These are phyloP conservation scores for Carettochelys insculpta DNA, from an alignment of 2,113 vertebrate genomes.

Conservation along the genomic window DNA sequence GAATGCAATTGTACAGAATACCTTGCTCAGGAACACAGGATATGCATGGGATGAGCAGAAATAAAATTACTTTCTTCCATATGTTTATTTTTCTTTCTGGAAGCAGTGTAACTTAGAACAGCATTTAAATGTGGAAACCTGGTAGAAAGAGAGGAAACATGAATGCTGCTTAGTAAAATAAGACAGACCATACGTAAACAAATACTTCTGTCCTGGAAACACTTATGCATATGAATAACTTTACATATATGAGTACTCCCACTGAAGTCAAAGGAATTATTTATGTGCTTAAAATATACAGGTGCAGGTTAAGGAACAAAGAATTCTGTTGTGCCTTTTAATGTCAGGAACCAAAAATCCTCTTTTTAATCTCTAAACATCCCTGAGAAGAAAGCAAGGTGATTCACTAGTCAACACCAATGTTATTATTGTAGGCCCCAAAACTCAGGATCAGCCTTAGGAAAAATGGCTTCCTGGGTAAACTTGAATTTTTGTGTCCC, in stretches of 20 bases:
- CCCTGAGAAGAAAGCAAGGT: background rate
- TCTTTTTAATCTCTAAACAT: background rate
- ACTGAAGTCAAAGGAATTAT: background rate
- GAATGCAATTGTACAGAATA: background rate
- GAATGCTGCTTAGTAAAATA: conserved; percentile 19
- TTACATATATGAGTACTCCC: background rate
- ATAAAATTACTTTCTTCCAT: background rate
- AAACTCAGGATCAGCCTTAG: background rate
- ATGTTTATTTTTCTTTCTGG: conserved; percentile 8
- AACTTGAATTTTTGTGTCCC: background rate
- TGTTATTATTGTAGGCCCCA: background rate
- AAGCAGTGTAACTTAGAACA: background rate
- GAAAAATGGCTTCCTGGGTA: background rate
- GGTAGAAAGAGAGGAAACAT: conserved; percentile 8
- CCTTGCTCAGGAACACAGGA: background rate
- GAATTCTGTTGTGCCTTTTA: background rate
- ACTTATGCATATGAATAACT: background rate
- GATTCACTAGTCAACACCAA: fast-evolving
- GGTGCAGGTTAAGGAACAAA: background rate
- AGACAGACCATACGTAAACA: background rate
- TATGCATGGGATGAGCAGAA: background rate
- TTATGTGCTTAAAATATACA: background rate
- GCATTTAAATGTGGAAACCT: background rate
- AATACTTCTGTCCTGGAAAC: conserved; percentile 19
- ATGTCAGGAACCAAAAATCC: background rate